These are phyloP conservation scores for Cephus pygmeus DNA, from an alignment of 2,888 invertebrate species.

Conservation along the genomic window DNA sequence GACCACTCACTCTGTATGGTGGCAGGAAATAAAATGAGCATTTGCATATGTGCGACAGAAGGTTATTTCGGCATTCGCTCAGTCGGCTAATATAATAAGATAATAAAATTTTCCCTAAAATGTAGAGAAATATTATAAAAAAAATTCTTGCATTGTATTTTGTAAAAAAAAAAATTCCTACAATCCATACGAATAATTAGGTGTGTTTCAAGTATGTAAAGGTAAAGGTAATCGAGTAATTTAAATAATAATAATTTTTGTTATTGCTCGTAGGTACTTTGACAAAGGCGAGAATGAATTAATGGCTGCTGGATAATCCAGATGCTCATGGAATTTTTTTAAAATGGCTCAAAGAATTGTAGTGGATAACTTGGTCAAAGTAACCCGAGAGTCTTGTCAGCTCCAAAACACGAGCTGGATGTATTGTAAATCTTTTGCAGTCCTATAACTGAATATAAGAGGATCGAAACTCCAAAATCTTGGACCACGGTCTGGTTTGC, in stretches of 20 bases:
- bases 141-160: neutral
- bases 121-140: neutral
- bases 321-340: neutral
- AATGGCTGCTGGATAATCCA: neutral
- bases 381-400: neutral
- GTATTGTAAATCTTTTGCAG: neutral
- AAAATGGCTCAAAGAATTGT: neutral
- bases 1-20: neutral
- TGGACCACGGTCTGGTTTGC: neutral
- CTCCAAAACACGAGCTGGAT: neutral
- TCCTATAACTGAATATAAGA: neutral
- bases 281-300: neutral
- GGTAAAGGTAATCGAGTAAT: neutral
- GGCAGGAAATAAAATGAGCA: neutral
- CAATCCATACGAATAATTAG: neutral
- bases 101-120: neutral
- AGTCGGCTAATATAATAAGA: neutral
- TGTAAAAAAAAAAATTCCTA: neutral
- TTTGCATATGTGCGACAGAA: neutral
- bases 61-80: neutral
- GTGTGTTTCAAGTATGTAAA: neutral
- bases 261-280: neutral
- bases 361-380: neutral
- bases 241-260: neutral
- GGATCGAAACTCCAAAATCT: neutral